Percentiles rank a stretch among this genome's conserved stretches.
Evolutionary conservation across 2,888 invertebrate genomes (phyloP).

Genomic region (Xestia sexstrigata): DNA sequence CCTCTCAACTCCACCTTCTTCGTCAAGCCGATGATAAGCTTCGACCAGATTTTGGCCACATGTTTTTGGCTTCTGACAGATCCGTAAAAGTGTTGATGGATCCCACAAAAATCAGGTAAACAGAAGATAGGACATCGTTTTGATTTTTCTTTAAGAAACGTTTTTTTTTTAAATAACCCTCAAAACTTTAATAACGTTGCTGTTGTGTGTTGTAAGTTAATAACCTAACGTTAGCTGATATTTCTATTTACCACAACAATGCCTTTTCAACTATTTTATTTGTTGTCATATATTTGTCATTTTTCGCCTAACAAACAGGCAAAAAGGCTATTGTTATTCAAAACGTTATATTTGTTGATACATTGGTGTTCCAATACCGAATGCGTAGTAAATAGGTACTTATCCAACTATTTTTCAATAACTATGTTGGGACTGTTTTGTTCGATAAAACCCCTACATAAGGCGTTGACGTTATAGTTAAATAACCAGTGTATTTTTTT

Average conservation of each 20-base stretch:
- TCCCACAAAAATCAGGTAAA: no score
- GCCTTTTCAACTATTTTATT: slow-evolving; percentile 3
- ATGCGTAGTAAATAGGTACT: background rate
- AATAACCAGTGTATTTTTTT: no score
- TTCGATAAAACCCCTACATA: background rate
- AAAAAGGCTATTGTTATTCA: slow-evolving; percentile 27
- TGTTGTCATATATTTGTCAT: slow-evolving; percentile 11
- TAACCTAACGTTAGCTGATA: background rate
- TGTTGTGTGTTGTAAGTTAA: background rate
- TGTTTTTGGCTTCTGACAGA: no score
- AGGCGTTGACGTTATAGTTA: background rate
- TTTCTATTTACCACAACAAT: slow-evolving; percentile 7
- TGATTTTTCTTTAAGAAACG: no score
- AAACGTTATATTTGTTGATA: slow-evolving; percentile 13
- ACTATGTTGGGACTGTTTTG: background rate
- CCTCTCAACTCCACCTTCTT: no score
- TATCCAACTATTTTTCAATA: background rate
- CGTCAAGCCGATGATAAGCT: no score
- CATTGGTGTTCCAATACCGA: slow-evolving; percentile 27
- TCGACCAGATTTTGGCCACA: no score
- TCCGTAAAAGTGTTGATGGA: no score
- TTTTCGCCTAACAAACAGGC: slow-evolving; percentile 15
- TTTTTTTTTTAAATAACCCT: no score
- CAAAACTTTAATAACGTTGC: no score
- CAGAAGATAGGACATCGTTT: no score